Base-by-base conservation (phyloP, 2,888 invertebrate species). In the Agrochola circellaris region DNA sequence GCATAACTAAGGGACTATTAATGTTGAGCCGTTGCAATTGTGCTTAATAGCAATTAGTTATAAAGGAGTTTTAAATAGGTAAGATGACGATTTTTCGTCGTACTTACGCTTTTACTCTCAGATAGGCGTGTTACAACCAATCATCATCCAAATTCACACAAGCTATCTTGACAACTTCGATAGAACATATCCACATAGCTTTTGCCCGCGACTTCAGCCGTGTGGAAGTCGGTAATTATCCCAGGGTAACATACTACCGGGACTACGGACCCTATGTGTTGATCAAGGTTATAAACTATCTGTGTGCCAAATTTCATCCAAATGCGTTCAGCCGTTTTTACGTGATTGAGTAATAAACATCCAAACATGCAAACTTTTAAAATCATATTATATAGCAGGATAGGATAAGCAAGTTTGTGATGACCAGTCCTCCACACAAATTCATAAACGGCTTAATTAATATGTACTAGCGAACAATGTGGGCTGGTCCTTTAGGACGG, bases 361-460 rank as follows among this genome's bases (percentile, higher is more conserved):
- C 38, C 6, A 48, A 48, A 7, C 51, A 51, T 2, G 20, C 51
- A 51, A 2, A 48, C 2, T 20, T 51, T 51, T 2, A 1, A 1
- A 20, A 20, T 51, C 20, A 51, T 48, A 48, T 48, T 17, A 38
- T 3, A 38, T 38, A 20, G 51, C 23, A 8, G 51, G 20, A 51
- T 51, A 51, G 51, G 8, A 20, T 20, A 60, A 30, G 20, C 54
- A 20, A 45, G 17, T 51, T 26, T 79, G 11, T 34, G 54, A 69
- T 79, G 64, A 38, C 60, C 64, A 48, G 30, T 70, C 42, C 61
- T 61, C 38, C 26, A 34, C 26, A 48, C 13, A 42, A 56, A 48
- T 58, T 58, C 34, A 73, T 60, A 61, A 65, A 60, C 75, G 38
- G 86, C 48, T 86, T 86, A 34, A 34, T 34, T 34, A 34, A 34